Base-by-base conservation (phyloP, 37 sponge, comb jelly and placozoan species). In the Oopsacas minuta region DNA sequence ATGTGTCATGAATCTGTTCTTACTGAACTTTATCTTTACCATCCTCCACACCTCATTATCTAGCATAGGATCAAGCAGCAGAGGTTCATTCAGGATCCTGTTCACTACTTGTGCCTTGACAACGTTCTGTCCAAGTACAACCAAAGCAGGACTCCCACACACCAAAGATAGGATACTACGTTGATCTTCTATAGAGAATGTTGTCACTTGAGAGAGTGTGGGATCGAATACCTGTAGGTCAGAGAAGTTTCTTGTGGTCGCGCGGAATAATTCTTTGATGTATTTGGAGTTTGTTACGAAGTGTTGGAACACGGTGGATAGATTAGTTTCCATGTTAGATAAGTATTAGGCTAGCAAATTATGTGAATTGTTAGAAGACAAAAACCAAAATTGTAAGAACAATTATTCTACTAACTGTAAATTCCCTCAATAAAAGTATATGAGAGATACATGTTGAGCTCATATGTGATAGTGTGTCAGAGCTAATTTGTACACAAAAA, bases 181-280 rank as follows among this genome's bases (percentile, higher is more conserved):
- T 83, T 91, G 91, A 30, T 88, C 91, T 30, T 88, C 38, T 34
- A 93, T 87, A 23, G 89, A 89, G 37, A 93, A 37, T 17, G 90
- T 89, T 30, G 83, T 38, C 52, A 90, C 93, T 7, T 90, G 86
- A 32, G 93, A 93, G 52, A 93, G 85, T 0, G 85, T 51, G 81
- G 90, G 89, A 75, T 93, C 90, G 84, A 93, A 93, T 46, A 89
- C 91, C 61, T 93, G 93, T 52, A 93, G 36, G 61, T 93, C 93
- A 0, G 93, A 89, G 42, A 93, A 88, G 10, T 90, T 91, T 7
- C 38, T 87, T 12, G 90, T 91, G 36, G 93, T 93, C 34, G 89
- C 93, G 49, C 90, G 89, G 90, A 93, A 93, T 42, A 93, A 89
- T 83, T 89, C 85, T 81, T 93, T 93, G 52, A 93, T 85, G 81